Evolutionary conservation across 2,888 invertebrate species (phyloP), one percentile per base, ranked within the genome.

Genomic region (Dicycla oo): DNA sequence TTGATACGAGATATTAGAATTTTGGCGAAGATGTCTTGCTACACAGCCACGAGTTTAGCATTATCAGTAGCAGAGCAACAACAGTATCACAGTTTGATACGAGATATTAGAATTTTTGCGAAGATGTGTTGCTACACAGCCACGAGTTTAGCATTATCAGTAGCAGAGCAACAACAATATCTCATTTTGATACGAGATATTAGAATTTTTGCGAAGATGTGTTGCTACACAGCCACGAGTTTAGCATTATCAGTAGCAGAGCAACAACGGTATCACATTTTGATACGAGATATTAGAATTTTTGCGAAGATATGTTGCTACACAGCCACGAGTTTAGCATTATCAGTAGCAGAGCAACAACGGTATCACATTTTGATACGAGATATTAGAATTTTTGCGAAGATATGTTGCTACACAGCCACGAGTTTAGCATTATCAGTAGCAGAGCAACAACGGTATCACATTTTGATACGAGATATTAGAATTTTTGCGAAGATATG

Each of bases 91-190:
- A 51, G 2, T 26, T 53, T 53, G 53, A 5, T 15, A 53, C 7
- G 3, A 26, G 8, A 3, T 15, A 53, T 26, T 34, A 34, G 34
- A 34, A 34, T 53, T 26, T 13, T 7, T 23, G 13, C 15, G 15
- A 26, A 23, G 26, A 53, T 53, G 15, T 53, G 3, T 53, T 34
- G 15, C 26, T 26, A 26, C 18, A 54, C 95, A 30, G 30, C 30
- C 30, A 30, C 30, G 30, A 30, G 30, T 30, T 3, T 30, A 30
- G 30, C 4, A 30, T 30, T 30, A 30, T 30, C 30, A 30, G 30
- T 30, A 30, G 30, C 30, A 30, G 30, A 30, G 4, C 4, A 30
- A 30, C 3, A 30, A 4, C 30, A 30, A 6, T 51, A 51, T 51
- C 23, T 23, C 23, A 51, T 6, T 26, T 53, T 53, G 53, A 5